Conservation (phyloP, 1,140 invertebrate genomes). For the Tribolium castaneum region DNA sequence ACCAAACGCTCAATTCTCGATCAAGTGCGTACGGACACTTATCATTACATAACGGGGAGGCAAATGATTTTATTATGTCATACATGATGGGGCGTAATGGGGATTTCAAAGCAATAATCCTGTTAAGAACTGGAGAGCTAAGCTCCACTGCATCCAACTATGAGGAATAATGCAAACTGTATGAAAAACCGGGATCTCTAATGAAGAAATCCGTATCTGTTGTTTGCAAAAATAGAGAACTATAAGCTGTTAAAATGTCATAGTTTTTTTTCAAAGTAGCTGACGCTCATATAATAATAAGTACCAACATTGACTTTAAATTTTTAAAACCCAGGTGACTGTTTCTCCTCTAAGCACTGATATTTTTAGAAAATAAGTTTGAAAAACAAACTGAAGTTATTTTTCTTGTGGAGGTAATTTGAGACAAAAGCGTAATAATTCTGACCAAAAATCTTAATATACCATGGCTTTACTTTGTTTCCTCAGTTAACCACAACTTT, state of each 20-base stretch:
- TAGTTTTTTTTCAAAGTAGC: too few species aligned
- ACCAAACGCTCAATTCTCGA: constrained; percentile 60
- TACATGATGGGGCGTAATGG: constrained; percentile 23
- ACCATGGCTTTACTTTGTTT: neutral
- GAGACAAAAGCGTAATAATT: neutral
- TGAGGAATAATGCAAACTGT: too few species aligned
- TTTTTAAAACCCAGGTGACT: too few species aligned
- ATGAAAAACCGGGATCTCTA: neutral
- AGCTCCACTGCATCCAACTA: too few species aligned
- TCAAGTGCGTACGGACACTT: constrained; percentile 62
- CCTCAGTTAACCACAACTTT: neutral
- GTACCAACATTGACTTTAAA: too few species aligned
- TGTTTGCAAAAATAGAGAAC: too few species aligned
- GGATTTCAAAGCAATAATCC: neutral
- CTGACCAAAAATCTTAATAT: neutral
- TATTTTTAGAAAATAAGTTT: neutral
- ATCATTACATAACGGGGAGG: constrained; percentile 55
- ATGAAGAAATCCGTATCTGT: too few species aligned
- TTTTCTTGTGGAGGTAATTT: neutral
- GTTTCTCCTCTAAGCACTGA: too few species aligned
- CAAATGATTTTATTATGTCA: constrained; percentile 58
- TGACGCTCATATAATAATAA: too few species aligned
- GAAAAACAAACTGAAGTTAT: too few species aligned
- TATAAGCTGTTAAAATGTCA: too few species aligned
- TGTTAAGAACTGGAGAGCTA: neutral